Evolutionary conservation across 53 echinoderm and acorn worm species (phyloP), one percentile per base, ranked within the genome.

Genomic region (Zoroaster sp.): DNA sequence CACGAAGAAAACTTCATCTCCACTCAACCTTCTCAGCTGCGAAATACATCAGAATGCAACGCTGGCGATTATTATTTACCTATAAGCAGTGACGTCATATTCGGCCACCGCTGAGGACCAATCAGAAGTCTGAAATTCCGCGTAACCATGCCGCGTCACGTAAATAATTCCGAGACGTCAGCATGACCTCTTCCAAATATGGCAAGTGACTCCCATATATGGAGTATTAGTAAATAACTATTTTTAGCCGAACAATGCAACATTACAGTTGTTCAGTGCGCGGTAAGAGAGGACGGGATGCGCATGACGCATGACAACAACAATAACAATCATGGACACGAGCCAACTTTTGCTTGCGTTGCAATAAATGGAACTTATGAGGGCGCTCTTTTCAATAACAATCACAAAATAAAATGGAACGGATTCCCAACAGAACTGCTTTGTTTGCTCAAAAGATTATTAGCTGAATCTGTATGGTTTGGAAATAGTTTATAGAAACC

Each of bases 151-250:
- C 83, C 65, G 83, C 83, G 83, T 83, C 83, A 83, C 49, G 70
- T 83, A 69, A 83, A 70, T 83, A 83, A 68, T 66, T 69, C 33
- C 83, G 44, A 44, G 31, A 83, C 83, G 83, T 83, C 83, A 83
- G 69, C 47, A 69, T 36, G 47, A 18, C 83, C 34, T 37, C 66
- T 65, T 18, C 83, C 83, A 83, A 63, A 83, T 83, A 83, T 67
- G 83, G 83, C 69, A 17, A 67, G 18, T 43, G 38, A 32, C 34
- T 35, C 38, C 89, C 80, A 54, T 70, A 79, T 89, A 79, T 28
- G 89, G 89, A 23, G 31, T 10, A 69, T 78, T 53, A 89, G 89
- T 89, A 89, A 89, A 89, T 79, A 89, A 79, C 89, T 89, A 89
- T 89, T 89, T 89, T 89, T 89, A 83, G 83, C 83, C 46, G 0